These are phyloP conservation scores for Melanerpes formicivorus DNA, from an alignment of 2,113 vertebrate species.

Conservation along the genomic window DNA sequence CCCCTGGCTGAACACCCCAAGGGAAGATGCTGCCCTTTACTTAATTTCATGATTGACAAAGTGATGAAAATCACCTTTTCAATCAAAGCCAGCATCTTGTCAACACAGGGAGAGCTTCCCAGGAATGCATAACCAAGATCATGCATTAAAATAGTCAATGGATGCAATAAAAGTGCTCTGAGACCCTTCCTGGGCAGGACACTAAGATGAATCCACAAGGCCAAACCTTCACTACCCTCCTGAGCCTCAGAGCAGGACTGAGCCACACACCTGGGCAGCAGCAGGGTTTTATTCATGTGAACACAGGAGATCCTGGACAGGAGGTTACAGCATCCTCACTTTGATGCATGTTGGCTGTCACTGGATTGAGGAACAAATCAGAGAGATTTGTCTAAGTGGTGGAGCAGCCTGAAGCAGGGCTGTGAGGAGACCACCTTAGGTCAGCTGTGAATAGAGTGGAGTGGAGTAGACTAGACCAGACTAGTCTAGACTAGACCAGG, in stretches of 20 bases:
- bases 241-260: background rate
- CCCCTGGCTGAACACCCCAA: no score
- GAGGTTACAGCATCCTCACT: background rate
- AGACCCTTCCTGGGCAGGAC: background rate
- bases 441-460: background rate
- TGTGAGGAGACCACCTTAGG: rapidly evolving
- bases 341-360: background rate
- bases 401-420: no score
- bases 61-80: background rate
- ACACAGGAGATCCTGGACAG: background rate
- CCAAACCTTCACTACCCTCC: background rate
- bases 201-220: rapidly evolving
- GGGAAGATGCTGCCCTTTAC: no score
- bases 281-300: background rate
- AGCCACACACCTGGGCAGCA: background rate
- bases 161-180: background rate
- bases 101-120: background rate
- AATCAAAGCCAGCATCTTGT: background rate
- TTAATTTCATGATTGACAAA: background rate
- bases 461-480: no score
- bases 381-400: background rate
- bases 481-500: no score
- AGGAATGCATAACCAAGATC: background rate
- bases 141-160: background rate
- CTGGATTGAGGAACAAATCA: background rate